phyloP scores from a whole-genome alignment of 2,797 vertebrate species.

The Sebastes minor region DNA sequence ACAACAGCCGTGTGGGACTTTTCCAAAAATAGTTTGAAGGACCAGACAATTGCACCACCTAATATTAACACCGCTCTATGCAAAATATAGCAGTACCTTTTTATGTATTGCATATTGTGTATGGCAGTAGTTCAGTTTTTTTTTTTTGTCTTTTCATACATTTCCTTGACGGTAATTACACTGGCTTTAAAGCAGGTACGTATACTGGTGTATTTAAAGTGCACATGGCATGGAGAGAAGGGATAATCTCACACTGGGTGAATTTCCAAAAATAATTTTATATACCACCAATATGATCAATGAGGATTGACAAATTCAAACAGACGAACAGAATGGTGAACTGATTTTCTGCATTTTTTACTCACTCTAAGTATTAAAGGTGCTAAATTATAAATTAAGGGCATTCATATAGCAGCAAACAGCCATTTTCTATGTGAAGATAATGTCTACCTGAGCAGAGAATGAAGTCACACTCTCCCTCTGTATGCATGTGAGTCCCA shows the following conservation, averaged over 20 bases:
- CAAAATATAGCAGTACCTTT: not conserved
- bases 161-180: not conserved
- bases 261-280: not conserved
- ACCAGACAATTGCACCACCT: not conserved
- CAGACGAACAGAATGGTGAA: not conserved
- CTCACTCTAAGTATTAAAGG: no score
- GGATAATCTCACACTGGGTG: not conserved
- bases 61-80: not conserved
- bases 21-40: not conserved
- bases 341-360: not conserved
- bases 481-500: no score
- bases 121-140: not conserved
- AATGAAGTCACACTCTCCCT: no score
- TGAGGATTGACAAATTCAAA: not conserved
- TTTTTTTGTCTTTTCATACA: not conserved
- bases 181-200: not conserved
- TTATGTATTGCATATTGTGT: not conserved
- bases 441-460: not conserved
- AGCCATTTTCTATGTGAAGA: not conserved
- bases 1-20: not conserved
- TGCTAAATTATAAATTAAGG: not conserved
- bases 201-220: not conserved
- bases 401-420: no score
- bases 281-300: not conserved
- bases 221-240: not conserved